Conservation (phyloP, 2,113 vertebrate genomes). For the Eurypyga helias region DNA sequence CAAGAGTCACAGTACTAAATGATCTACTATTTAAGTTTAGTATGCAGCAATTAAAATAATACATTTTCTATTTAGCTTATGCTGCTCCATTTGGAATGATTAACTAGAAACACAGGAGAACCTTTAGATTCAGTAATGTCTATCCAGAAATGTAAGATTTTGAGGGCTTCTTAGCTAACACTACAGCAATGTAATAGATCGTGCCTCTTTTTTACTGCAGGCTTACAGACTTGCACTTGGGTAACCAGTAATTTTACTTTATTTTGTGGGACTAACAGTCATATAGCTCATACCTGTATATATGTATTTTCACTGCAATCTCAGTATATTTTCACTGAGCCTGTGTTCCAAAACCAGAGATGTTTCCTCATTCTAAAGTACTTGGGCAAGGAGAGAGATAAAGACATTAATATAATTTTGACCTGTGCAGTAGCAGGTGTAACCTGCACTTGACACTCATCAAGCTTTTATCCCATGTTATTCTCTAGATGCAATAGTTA, state of each 20-base stretch:
- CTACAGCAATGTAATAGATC: background rate
- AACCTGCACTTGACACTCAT: conserved; percentile 52
- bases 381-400: conserved; percentile 38
- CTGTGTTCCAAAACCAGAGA: background rate
- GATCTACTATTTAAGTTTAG: background rate
- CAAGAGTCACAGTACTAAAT: background rate
- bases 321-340: background rate
- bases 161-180: background rate
- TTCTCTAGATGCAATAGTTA: conserved; percentile 62
- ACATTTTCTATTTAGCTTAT: background rate
- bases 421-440: conserved; percentile 52
- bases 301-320: background rate
- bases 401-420: conserved; percentile 70
- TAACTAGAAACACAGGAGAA: background rate
- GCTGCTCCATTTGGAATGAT: background rate
- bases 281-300: background rate
- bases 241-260: background rate
- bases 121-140: background rate
- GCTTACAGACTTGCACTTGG: background rate
- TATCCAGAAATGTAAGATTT: background rate
- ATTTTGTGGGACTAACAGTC: background rate
- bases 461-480: conserved; percentile 56
- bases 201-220: background rate
- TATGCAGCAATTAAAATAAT: background rate
- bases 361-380: conserved; percentile 2